Conservation (phyloP, 2,797 vertebrate genomes). For the Pseudochirops cupreus region DNA sequence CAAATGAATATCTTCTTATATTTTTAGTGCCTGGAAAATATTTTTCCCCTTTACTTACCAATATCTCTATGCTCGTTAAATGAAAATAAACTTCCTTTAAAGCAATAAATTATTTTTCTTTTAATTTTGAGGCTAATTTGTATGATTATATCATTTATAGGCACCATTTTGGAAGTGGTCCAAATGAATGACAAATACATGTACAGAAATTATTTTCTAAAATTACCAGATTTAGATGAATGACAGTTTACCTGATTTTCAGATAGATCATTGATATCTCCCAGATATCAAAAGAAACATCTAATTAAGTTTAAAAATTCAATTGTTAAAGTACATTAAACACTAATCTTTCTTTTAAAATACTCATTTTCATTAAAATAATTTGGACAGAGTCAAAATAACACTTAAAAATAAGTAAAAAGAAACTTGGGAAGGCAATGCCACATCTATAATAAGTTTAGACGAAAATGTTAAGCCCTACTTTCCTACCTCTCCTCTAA, state of each 20-base stretch:
- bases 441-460: too few species aligned
- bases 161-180: not conserved
- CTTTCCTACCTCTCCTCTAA: too few species aligned
- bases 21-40: not conserved
- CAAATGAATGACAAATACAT: not conserved
- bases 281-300: not conserved
- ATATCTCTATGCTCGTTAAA: not conserved
- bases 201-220: not conserved
- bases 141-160: not conserved
- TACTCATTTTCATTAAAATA: too few species aligned
- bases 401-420: too few species aligned
- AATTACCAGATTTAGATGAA: not conserved
- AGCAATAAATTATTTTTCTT: not conserved
- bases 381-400: too few species aligned
- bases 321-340: too few species aligned
- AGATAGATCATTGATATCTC: too few species aligned
- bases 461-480: too few species aligned
- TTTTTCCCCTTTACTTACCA: not conserved
- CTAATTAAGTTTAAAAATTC: not conserved
- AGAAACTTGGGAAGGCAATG: too few species aligned
- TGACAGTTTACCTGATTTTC: not conserved
- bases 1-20: slow-evolving; percentile 19
- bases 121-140: not conserved
- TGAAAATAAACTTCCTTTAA: not conserved
- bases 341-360: too few species aligned